phyloP scores from a whole-genome alignment of 2,888 invertebrate genomes.

The Crepidodera aurea region DNA sequence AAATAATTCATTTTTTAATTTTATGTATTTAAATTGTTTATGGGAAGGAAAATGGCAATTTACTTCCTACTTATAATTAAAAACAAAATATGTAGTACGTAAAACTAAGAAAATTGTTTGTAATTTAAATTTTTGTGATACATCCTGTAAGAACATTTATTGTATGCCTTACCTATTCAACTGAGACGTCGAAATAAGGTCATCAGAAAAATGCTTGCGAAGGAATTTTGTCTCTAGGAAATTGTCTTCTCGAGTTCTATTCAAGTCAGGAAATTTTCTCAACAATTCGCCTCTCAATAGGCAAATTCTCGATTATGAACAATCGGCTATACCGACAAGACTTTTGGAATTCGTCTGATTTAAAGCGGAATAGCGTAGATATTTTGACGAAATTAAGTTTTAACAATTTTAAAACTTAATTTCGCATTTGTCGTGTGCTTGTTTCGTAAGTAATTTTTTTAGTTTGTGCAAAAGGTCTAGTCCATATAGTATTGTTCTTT shows the following conservation, averaged over 20 bases:
- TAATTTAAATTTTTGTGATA: neutral
- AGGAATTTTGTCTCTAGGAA: conserved; percentile 17
- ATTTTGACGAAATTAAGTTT: neutral
- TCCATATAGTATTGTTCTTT: too few species aligned
- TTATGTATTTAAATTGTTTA: too few species aligned
- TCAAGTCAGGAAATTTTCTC: conserved; percentile 15
- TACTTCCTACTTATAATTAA: too few species aligned
- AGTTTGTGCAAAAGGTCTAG: too few species aligned
- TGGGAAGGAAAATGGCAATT: too few species aligned
- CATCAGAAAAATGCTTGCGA: conserved; percentile 20
- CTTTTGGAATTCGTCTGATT: neutral
- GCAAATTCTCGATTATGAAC: conserved; percentile 14
- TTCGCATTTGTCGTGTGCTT: too few species aligned
- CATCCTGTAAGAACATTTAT: neutral
- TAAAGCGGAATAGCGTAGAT: neutral
- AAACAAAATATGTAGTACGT: too few species aligned
- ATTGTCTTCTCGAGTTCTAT: conserved; percentile 15
- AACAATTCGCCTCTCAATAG: conserved; percentile 13
- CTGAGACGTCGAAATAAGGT: conserved; percentile 9
- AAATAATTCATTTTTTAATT: too few species aligned
- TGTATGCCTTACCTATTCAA: neutral
- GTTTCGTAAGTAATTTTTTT: too few species aligned
- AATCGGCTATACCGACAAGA: neutral
- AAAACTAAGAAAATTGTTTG: too few species aligned
- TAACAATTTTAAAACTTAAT: neutral